These are phyloP conservation scores for Antrozous pallidus DNA, from an alignment of 2,797 vertebrate genomes.

Conservation along the genomic window DNA sequence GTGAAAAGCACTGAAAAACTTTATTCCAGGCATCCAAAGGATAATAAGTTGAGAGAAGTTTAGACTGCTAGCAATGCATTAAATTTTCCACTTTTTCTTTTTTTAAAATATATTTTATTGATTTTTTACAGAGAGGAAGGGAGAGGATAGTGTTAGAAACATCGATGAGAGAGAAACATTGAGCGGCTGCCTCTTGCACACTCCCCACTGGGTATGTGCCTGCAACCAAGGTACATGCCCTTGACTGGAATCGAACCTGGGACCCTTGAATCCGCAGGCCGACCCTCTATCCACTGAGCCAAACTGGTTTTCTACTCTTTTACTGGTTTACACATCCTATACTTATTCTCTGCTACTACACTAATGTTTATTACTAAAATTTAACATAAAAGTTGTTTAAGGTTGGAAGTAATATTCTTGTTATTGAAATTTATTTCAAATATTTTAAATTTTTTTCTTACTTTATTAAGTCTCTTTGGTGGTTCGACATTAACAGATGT, in stretches of 20 bases:
- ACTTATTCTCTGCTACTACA: slow-evolving; percentile 16
- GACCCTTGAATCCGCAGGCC: no score
- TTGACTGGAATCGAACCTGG: no score
- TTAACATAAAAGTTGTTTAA: background rate
- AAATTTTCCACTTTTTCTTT: background rate
- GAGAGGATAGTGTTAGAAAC: no score
- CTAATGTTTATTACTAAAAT: slow-evolving; percentile 27
- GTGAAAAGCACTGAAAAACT: background rate
- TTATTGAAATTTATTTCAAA: slow-evolving; percentile 38
- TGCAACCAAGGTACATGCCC: no score
- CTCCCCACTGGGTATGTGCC: no score
- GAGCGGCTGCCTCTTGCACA: no score
- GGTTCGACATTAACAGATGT: background rate
- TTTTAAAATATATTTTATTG: no score
- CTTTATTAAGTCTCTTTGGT: background rate
- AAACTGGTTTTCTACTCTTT: background rate
- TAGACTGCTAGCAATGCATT: background rate
- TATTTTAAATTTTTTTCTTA: slow-evolving; percentile 24
- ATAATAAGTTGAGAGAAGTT: slow-evolving; percentile 29
- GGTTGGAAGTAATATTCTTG: background rate
- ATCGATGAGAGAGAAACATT: no score
- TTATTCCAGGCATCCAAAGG: slow-evolving; percentile 24
- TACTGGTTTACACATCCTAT: background rate
- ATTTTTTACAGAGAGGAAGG: no score
- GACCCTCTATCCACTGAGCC: no score